Percentiles rank a stretch among this genome's conserved stretches.
Conservation (phyloP, 2,888 invertebrate species). For the Xestia xanthographa region DNA sequence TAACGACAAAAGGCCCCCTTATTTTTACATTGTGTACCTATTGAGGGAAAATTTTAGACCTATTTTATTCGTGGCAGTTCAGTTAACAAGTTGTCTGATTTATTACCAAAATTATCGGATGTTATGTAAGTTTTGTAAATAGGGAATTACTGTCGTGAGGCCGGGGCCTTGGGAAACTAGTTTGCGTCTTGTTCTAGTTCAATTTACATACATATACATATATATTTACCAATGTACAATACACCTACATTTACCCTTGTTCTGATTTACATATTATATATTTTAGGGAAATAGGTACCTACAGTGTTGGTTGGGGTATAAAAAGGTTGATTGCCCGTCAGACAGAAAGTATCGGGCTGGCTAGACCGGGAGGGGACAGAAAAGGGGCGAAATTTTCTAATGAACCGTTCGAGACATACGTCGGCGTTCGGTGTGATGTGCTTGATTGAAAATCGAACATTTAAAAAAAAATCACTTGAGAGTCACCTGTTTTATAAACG, state of each 20-base stretch:
- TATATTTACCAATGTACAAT: conserved; percentile 25
- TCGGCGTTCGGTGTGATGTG: conserved; percentile 18
- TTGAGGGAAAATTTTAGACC: conserved; percentile 54
- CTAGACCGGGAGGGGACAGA: conserved; percentile 19
- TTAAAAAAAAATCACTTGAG: neutral
- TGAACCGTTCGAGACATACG: conserved; percentile 43
- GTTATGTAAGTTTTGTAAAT: conserved; percentile 63
- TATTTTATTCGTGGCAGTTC: conserved; percentile 64
- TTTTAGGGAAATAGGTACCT: conserved; percentile 20
- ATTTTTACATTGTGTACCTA: conserved; percentile 79
- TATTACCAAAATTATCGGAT: conserved; percentile 68
- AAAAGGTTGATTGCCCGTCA: conserved; percentile 46
- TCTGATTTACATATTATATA: conserved; percentile 18
- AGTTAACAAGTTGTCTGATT: conserved; percentile 71
- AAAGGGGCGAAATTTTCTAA: conserved; percentile 47
- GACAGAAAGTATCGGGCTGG: conserved; percentile 33
- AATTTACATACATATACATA: conserved; percentile 18
- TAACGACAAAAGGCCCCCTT: conserved; percentile 75
- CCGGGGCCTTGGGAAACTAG: conserved; percentile 40
- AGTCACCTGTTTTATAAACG: neutral
- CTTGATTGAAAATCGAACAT: conserved; percentile 39
- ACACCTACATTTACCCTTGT: conserved; percentile 13
- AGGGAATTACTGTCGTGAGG: conserved; percentile 59
- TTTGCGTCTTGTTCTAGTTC: conserved; percentile 39
- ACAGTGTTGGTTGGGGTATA: conserved; percentile 20